These are phyloP conservation scores for Varanus salvator DNA, from an alignment of 2,113 vertebrate genomes.

Conservation along the genomic window DNA sequence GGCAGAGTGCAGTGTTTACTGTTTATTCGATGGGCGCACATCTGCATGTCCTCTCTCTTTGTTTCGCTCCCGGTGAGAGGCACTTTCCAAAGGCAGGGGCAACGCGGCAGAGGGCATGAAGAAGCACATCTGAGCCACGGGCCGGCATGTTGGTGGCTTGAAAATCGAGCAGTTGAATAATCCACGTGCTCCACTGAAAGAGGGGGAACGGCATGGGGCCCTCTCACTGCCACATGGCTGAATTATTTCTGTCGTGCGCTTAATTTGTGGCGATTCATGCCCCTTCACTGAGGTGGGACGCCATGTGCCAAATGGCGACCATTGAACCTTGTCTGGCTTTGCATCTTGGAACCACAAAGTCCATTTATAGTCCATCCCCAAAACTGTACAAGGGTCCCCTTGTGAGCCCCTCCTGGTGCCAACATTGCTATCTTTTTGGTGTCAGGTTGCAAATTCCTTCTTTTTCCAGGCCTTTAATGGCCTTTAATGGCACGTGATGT, in stretches of 20 bases:
- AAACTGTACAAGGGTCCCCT: too few species aligned
- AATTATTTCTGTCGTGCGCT: constrained; percentile 40
- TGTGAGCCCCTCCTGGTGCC: too few species aligned
- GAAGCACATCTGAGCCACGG: constrained; percentile 19
- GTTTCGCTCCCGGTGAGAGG: constrained; percentile 37
- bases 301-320: constrained; percentile 33
- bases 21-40: neutral
- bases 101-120: neutral
- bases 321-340: neutral
- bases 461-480: too few species aligned
- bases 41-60: neutral
- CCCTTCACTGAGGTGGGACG: neutral
- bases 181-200: constrained; percentile 51
- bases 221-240: constrained; percentile 2
- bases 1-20: constrained; percentile 59
- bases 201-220: constrained; percentile 20
- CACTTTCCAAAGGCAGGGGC: constrained; percentile 45
- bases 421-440: too few species aligned
- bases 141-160: constrained; percentile 55
- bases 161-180: constrained; percentile 53
- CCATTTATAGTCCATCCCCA: neutral
- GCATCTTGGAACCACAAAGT: neutral
- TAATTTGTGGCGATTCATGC: constrained; percentile 43
- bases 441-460: too few species aligned
- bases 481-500: too few species aligned